Evolutionary conservation across 37 sponge, comb jelly and placozoan genomes (phyloP).

Genomic region (Aplysina aerophoba): DNA sequence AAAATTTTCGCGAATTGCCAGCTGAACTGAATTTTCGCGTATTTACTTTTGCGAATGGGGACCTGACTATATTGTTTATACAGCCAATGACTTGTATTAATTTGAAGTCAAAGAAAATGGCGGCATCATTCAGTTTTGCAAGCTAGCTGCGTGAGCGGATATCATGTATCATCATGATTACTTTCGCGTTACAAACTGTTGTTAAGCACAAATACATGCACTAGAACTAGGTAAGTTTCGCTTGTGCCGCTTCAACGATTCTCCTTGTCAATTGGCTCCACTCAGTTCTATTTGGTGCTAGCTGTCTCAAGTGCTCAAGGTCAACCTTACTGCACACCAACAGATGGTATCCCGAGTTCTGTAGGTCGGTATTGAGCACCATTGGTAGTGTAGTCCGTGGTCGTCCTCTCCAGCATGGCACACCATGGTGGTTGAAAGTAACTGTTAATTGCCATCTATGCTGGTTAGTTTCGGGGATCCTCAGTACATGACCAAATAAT

Average conservation of each 20-base stretch:
- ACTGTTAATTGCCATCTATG: conserved; percentile 15
- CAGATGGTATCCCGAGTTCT: not conserved
- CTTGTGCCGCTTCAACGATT: conserved; percentile 29
- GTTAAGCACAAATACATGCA: not conserved
- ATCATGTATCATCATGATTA: not conserved
- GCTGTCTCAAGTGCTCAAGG: conserved; percentile 12
- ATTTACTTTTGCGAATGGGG: too few relatives aligned
- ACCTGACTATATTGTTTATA: too few relatives aligned
- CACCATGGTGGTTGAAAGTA: conserved; percentile 25
- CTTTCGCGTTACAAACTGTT: not conserved
- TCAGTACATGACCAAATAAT: conserved; percentile 26
- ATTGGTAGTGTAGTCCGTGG: conserved; percentile 32
- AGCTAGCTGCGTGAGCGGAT: too few relatives aligned
- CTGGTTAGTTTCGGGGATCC: conserved; percentile 16
- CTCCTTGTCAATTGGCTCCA: conserved; percentile 17
- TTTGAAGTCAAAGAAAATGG: too few relatives aligned
- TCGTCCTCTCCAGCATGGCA: conserved; percentile 23
- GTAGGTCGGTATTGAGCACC: conserved; percentile 31
- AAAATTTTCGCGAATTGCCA: too few relatives aligned
- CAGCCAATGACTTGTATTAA: too few relatives aligned
- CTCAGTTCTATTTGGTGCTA: conserved; percentile 1
- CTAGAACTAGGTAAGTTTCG: conserved; percentile 16
- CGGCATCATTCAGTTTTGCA: too few relatives aligned
- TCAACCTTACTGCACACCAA: not conserved
- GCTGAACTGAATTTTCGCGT: too few relatives aligned